Evolutionary conservation across 2,797 vertebrate genomes (phyloP), one percentile per base, ranked within the genome.

Genomic region (Chiroxiphia lanceolata): DNA sequence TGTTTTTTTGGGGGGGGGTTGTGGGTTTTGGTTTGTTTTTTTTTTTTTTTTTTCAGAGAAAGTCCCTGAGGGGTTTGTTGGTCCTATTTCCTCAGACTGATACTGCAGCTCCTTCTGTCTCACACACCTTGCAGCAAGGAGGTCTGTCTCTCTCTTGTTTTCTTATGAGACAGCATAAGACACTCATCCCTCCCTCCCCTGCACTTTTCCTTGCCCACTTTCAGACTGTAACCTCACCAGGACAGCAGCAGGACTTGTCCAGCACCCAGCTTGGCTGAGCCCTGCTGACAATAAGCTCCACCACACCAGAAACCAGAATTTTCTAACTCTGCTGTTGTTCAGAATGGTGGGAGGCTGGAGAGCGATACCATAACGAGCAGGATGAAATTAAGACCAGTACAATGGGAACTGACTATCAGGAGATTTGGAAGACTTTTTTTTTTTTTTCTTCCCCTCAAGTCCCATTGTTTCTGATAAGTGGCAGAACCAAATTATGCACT

Each of bases 381-480:
- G 51, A 54, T 76, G 45, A 70, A 94, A 90, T 93, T 79, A 84
- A 79, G 80, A 31, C 44, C 44, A 94, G 70, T 45, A 90, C 89
- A 91, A 93, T 89, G 56, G 89, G 60, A 88, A 48, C 76, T 94
- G 84, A 63, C 65, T 94, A 82, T 90, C 59, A 56, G 63, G 82
- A 94, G 83, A 82, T 60, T 70, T 92, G 61, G 69, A 94, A 78
- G 10, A 19, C 7, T 50, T 38, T 22, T 42, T 19, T 38, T 13
- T 23, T 18, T 1, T 26, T 23, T 50, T 18, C 47, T 1, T 31
- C 34, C 34, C 1, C 70, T 74, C 3, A 83, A 87, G 34, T 54
- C 69, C 94, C 83, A 83, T 96, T 95, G 94, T 94, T 86, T 93
- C 42, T 75, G 84, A 91, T 95, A 93, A 93, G 61, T 80, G 80